phyloP scores from a whole-genome alignment of 2,113 vertebrate species.

The Stigmatopora argus region DNA sequence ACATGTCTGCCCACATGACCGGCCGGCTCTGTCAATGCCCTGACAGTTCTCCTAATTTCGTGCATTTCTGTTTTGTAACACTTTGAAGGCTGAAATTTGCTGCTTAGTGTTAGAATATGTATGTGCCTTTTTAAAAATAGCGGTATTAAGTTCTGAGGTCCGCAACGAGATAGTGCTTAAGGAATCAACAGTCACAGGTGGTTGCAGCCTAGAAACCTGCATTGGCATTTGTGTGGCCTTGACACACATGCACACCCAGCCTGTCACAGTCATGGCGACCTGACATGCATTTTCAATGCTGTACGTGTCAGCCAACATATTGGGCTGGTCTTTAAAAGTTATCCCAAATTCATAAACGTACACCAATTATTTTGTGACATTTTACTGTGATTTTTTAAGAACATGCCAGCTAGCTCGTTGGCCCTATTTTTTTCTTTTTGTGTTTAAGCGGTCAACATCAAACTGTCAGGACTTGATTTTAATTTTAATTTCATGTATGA shows the following conservation, averaged over 20 bases:
- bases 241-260: conserved; percentile 3
- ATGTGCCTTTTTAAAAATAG: not conserved
- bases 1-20: conserved; percentile 30
- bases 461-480: not conserved
- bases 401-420: no score
- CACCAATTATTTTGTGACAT: no score
- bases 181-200: conserved; percentile 1
- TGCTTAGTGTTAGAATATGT: not conserved
- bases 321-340: not conserved
- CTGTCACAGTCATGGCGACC: conserved; percentile 10
- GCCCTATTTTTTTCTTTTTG: no score
- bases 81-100: not conserved
- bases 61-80: not conserved
- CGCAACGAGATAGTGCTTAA: not conserved
- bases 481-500: not conserved
- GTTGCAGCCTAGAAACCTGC: conserved; percentile 16
- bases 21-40: not conserved
- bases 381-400: no score
- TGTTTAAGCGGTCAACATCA: not conserved
- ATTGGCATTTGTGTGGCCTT: not conserved
- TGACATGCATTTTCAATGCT: conserved; percentile 1
- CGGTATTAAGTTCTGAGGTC: not conserved
- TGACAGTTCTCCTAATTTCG: not conserved
- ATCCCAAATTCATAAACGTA: no score
- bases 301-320: conserved; percentile 23